Percentiles rank a stretch among this genome's conserved stretches.
Conservation (phyloP, 2,113 vertebrate genomes). For the Glaucomys volans region DNA sequence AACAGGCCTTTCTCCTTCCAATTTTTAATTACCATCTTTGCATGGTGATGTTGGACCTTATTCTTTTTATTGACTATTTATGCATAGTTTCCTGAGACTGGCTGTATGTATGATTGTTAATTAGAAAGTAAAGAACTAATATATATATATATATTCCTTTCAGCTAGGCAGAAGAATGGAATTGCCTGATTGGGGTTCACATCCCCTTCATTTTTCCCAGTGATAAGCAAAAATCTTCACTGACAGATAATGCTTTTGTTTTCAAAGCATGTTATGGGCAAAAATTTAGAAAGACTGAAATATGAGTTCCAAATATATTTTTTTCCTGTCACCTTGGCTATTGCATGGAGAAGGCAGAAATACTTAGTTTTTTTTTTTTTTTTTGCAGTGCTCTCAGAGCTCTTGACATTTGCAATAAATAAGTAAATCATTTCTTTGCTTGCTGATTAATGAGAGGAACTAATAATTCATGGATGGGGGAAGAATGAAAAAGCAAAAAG, state of each 20-base stretch:
- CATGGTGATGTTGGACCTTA: slow-evolving; percentile 64
- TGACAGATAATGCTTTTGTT: background rate
- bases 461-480: background rate
- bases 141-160: slow-evolving; percentile 54
- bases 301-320: background rate
- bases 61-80: slow-evolving; percentile 71
- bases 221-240: background rate
- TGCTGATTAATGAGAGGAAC: slow-evolving; percentile 35
- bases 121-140: slow-evolving; percentile 73
- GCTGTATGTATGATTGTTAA: slow-evolving; percentile 46
- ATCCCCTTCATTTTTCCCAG: background rate
- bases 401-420: slow-evolving; percentile 35
- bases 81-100: slow-evolving; percentile 21
- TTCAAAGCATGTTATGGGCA: background rate
- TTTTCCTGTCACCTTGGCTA: background rate
- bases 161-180: slow-evolving; percentile 34
- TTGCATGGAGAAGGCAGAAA: background rate
- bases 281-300: slow-evolving; percentile 41
- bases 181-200: background rate
- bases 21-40: slow-evolving; percentile 81
- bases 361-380: background rate
- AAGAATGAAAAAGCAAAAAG: slow-evolving; percentile 8
- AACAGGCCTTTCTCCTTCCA: slow-evolving; percentile 72
- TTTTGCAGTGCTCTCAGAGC: background rate
- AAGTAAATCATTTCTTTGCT: slow-evolving; percentile 15